Evolutionary conservation across 2,888 invertebrate species (phyloP), one percentile per base, ranked within the genome.

Genomic region (Drosophila ezoana): DNA sequence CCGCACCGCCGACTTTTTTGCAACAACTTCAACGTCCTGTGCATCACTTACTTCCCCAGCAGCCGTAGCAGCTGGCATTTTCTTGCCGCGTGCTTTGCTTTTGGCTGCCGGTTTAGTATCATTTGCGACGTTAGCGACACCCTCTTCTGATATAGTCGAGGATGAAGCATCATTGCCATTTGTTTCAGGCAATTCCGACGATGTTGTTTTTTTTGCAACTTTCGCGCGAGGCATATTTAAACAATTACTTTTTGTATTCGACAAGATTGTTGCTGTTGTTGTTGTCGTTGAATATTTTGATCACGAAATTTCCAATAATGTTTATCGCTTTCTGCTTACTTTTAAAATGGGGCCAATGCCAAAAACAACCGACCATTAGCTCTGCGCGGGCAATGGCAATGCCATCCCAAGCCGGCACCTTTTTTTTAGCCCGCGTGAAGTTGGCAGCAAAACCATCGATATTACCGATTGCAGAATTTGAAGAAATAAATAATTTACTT

Each of bases 201-300:
- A 64, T 64, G 69, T 69, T 64, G 66, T 62, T 81, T 87, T 28
- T 51, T 64, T 77, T 47, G 62, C 52, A 41, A 51, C 62, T 72
- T 84, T 90, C 23, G 63, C 66, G 53, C 88, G 76, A 20, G 89
- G 90, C 90, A 90, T 90, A 57, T 62, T 79, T 9, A 11, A 32
- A 16, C 1, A 23, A 6, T 18, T 49, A 0, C 9, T 38, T 9
- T 23, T 51, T 37, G n/a, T 18, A 9, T 14, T n/a, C 4, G 6
- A 8, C 32, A 35, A 28, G 28, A 44, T 45, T 20, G 4, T 0
- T 28, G 28, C 8, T 28, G 28, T 0, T 28, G 28, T 28, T 28
- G 28, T 28, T 28, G 10, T n/a, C 8, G 9, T 11, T 6, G 4
- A 41, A 32, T 53, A 16, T 14, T 4, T 41, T n/a, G 9, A 14